These are phyloP conservation scores for Mycetomoellerius zeteki DNA, from an alignment of 1,140 invertebrate genomes.

Conservation along the genomic window DNA sequence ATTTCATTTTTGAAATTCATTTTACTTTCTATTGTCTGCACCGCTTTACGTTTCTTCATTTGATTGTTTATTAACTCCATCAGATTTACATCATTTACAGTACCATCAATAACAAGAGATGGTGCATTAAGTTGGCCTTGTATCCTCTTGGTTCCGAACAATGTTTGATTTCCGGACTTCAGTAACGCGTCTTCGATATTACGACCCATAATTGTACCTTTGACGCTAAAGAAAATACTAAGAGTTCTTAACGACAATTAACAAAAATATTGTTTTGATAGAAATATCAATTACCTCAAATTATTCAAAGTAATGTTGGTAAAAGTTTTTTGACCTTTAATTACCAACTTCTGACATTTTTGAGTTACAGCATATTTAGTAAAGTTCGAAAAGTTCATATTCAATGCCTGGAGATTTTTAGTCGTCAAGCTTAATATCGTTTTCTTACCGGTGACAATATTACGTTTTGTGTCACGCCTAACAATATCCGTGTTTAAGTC, in stretches of 20 bases:
- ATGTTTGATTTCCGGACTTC: conserved; percentile 72
- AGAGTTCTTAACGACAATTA: neutral
- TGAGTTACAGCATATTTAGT: conserved; percentile 64
- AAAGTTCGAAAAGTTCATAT: conserved; percentile 76
- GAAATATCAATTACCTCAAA: conserved; percentile 69
- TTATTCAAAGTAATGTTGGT: conserved; percentile 63
- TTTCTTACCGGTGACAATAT: conserved; percentile 76
- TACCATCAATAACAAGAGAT: conserved; percentile 67
- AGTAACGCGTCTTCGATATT: conserved; percentile 65
- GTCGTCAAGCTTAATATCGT: conserved; percentile 65
- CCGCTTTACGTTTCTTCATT: conserved; percentile 66
- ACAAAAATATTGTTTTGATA: neutral
- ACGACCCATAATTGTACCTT: conserved; percentile 68
- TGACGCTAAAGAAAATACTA: conserved; percentile 55
- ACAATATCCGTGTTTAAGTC: conserved; percentile 78
- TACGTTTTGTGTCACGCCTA: conserved; percentile 68
- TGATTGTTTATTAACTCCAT: conserved; percentile 64
- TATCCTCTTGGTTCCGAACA: conserved; percentile 71
- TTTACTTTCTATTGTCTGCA: conserved; percentile 72
- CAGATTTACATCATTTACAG: conserved; percentile 77
- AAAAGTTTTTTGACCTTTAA: conserved; percentile 78
- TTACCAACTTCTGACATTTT: conserved; percentile 45
- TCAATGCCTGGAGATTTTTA: conserved; percentile 40
- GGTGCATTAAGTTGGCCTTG: conserved; percentile 66
- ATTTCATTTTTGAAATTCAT: conserved; percentile 71